Evolutionary conservation across 2,888 invertebrate genomes (phyloP).

Genomic region (Parnassius mnemosyne): DNA sequence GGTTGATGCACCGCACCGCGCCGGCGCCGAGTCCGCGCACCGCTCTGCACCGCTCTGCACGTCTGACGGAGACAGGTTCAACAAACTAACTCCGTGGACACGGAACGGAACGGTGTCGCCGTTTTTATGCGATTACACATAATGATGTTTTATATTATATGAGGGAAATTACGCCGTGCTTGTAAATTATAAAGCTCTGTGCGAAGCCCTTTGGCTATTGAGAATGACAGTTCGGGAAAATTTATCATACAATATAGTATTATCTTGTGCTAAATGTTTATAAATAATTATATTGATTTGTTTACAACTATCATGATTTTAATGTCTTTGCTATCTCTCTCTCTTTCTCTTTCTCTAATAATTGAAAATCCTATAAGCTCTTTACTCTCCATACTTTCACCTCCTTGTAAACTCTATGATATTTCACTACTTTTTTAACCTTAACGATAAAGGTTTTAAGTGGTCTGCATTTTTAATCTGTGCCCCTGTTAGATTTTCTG

Average conservation of each 20-base stretch:
- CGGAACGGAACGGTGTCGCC: constrained; percentile 48
- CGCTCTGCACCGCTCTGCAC: constrained; percentile 42
- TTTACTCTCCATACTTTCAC: too few species aligned
- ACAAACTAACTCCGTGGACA: constrained; percentile 60
- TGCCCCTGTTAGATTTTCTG: too few species aligned
- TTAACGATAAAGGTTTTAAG: too few species aligned
- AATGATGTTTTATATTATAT: constrained; percentile 65
- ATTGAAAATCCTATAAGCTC: too few species aligned
- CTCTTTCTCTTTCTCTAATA: too few species aligned
- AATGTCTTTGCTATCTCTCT: too few species aligned
- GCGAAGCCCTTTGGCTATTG: constrained; percentile 43
- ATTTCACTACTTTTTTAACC: too few species aligned
- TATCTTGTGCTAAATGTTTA: neutral
- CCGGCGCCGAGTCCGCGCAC: constrained; percentile 43
- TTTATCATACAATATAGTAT: neutral
- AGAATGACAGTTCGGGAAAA: constrained; percentile 4
- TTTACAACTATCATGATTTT: too few species aligned
- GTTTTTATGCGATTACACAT: constrained; percentile 64
- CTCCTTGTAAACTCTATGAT: too few species aligned
- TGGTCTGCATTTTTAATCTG: too few species aligned
- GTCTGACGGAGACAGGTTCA: constrained; percentile 72
- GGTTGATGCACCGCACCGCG: constrained; percentile 66
- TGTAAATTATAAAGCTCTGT: constrained; percentile 47
- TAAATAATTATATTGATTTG: too few species aligned
- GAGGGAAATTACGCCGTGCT: constrained; percentile 50